phyloP scores from a whole-genome alignment of 2,113 vertebrate species.

The Prolemur simus region DNA sequence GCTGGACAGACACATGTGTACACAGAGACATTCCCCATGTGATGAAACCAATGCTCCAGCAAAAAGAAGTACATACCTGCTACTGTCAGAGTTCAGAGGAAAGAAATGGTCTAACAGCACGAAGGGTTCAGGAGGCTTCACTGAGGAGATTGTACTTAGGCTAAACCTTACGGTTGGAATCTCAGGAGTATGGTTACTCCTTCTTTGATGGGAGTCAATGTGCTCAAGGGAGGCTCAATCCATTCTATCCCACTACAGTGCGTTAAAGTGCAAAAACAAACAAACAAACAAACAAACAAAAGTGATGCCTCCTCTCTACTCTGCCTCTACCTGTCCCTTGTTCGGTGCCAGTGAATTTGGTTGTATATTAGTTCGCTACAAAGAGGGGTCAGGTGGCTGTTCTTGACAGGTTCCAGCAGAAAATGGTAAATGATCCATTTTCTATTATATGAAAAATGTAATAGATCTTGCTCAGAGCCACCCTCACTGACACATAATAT shows the following conservation, averaged over 20 bases:
- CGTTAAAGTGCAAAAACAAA: background rate
- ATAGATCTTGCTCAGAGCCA: background rate
- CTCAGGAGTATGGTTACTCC: background rate
- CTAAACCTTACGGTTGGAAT: background rate
- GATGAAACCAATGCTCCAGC: too few species aligned
- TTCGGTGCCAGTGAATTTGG: background rate
- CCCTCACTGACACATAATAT: background rate
- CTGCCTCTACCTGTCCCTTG: background rate
- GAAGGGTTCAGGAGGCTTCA: background rate
- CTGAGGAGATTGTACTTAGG: background rate
- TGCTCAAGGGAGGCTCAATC: background rate
- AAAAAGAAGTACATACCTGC: background rate
- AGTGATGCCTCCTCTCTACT: background rate
- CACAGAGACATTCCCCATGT: background rate
- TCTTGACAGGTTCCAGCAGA: background rate
- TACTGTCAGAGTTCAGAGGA: background rate
- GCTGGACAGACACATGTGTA: background rate
- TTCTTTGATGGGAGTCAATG: background rate
- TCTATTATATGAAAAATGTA: background rate
- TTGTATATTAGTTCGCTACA: background rate
- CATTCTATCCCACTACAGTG: background rate
- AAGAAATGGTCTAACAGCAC: background rate
- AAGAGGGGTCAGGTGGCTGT: background rate
- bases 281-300: background rate
- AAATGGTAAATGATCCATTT: background rate